phyloP scores from a whole-genome alignment of 2,797 vertebrate genomes.

The Crax fasciolata region DNA sequence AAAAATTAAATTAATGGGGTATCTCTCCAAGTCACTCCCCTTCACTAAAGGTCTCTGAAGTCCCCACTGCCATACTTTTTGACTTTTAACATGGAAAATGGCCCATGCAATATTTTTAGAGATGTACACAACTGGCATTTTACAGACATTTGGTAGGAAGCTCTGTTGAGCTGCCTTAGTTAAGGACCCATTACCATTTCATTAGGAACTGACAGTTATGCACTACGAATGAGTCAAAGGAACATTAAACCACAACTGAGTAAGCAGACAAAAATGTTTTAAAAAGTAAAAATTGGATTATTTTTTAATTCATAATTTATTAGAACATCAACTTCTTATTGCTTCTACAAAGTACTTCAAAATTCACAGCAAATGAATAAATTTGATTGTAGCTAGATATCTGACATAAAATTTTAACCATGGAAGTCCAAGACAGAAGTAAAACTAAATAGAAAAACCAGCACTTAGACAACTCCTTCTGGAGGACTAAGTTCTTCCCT shows the following conservation, averaged over 20 bases:
- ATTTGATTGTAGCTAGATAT: neutral
- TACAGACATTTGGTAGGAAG: neutral
- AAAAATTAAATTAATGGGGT: constrained; percentile 4
- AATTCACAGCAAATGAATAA: constrained; percentile 29
- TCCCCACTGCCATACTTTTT: neutral
- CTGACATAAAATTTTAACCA: constrained; percentile 1
- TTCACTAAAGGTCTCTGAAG: neutral
- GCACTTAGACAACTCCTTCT: neutral
- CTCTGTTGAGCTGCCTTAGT: neutral
- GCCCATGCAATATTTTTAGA: neutral
- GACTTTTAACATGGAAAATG: neutral
- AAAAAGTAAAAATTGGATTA: neutral
- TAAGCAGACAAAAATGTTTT: neutral
- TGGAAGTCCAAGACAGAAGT: neutral
- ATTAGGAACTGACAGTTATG: neutral
- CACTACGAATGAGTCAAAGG: neutral
- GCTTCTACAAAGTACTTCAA: constrained; percentile 24
- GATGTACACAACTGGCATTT: neutral
- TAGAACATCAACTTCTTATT: neutral
- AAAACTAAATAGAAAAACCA: neutral
- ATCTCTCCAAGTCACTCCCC: neutral
- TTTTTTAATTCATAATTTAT: constrained; percentile 60
- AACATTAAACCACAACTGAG: neutral
- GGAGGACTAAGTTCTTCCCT: neutral
- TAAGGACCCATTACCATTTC: neutral